phyloP scores from a whole-genome alignment of 2,113 vertebrate species.

The Catharus fuscescens region DNA sequence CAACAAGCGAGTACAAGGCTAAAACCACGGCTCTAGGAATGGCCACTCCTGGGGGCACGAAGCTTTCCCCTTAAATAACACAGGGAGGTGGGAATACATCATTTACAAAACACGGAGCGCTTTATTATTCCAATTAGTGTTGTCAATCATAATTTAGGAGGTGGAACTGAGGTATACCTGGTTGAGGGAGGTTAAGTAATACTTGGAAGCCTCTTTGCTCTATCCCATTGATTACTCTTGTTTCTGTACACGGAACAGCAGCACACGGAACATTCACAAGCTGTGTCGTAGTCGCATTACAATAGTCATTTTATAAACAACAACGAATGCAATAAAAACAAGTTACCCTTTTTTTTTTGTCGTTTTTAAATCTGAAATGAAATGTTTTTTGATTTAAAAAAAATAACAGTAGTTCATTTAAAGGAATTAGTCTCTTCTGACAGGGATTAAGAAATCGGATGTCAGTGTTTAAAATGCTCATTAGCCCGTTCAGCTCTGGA shows the following conservation, averaged over 20 bases:
- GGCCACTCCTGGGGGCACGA: slow-evolving; percentile 84
- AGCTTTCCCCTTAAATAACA: slow-evolving; percentile 82
- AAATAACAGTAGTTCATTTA: slow-evolving; percentile 85
- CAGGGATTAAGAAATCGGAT: slow-evolving; percentile 75
- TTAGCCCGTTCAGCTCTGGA: slow-evolving; percentile 60
- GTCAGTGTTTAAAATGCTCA: slow-evolving; percentile 76
- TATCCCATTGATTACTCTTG: slow-evolving; percentile 87
- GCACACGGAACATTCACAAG: slow-evolving; percentile 99
- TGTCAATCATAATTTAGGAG: slow-evolving; percentile 84
- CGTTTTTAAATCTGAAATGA: slow-evolving; percentile 87
- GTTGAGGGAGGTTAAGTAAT: slow-evolving; percentile 98
- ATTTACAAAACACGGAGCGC: slow-evolving; percentile 78
- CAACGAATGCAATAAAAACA: slow-evolving; percentile 88
- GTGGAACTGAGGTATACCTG: slow-evolving; percentile 98
- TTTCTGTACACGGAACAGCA: slow-evolving; percentile 94
- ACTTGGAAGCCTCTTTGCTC: slow-evolving; percentile 91
- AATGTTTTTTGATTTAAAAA: slow-evolving; percentile 85
- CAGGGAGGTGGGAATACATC: slow-evolving; percentile 77
- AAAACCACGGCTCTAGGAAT: slow-evolving; percentile 84
- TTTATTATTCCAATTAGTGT: slow-evolving; percentile 85
- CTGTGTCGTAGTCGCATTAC: slow-evolving; percentile 98
- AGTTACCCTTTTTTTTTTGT: slow-evolving; percentile 78
- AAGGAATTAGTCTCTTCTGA: slow-evolving; percentile 83
- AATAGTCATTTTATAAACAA: slow-evolving; percentile 92
- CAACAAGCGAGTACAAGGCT: slow-evolving; percentile 77